A percentile compares a stretch with the other conserved stretches of the same genome.
Conservation (phyloP, 1,140 invertebrate species). For the Tetramorium parvispinum region DNA sequence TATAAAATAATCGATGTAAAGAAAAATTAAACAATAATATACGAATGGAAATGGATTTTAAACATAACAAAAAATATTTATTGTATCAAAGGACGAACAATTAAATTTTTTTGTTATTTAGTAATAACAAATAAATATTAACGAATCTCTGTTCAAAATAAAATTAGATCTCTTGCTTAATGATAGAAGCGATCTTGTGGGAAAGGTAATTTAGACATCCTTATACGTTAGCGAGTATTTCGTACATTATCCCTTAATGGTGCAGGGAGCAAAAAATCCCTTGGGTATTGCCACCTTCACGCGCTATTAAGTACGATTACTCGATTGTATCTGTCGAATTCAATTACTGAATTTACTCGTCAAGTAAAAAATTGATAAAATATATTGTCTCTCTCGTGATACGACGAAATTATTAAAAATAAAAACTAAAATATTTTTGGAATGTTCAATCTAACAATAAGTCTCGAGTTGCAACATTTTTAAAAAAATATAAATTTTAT, state of each 20-base stretch:
- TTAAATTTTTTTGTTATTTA: neutral
- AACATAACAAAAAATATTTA: neutral
- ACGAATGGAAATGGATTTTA: neutral
- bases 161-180: constrained; percentile 32
- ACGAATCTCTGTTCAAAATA: neutral
- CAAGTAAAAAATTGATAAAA: neutral
- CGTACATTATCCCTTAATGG: constrained; percentile 24
- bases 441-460: neutral
- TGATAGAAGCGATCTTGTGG: neutral
- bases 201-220: constrained; percentile 22
- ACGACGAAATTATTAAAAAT: neutral
- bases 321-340: neutral
- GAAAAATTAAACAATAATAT: neutral
- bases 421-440: neutral
- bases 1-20: neutral
- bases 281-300: neutral
- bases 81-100: neutral
- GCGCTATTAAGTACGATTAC: constrained; percentile 2
- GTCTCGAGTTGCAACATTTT: neutral
- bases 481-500: neutral
- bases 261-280: constrained; percentile 9
- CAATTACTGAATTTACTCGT: neutral
- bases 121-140: neutral
- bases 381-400: no score
- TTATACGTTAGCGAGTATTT: constrained; percentile 11